Base-by-base conservation (phyloP, 2,113 vertebrate genomes). In the Xiphophorus maculatus region DNA sequence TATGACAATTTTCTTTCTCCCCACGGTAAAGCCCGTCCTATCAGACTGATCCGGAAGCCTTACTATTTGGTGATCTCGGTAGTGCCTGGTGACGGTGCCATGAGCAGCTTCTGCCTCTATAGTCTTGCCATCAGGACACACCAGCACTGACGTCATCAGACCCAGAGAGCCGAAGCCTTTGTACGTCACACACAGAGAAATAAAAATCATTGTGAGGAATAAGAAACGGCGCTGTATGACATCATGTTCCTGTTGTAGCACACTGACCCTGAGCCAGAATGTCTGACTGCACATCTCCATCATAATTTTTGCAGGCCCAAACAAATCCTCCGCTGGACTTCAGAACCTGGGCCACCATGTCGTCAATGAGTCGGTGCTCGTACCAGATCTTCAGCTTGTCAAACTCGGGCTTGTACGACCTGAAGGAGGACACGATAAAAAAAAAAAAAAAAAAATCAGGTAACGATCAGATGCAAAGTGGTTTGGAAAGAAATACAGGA, bases 291-390 rank as follows among this genome's bases (percentile, higher is more conserved):
- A 99, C 98, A 0, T 99, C 97, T 8, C 98, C 98, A 0, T 99
- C 97, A 0, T 98, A 98, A 90, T 99, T 99, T 95, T 99, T 99
- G 88, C 97, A 98, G 8, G 98, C 98, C 97, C 98, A 99, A 58
- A 98, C 96, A 1, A 99, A 99, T 74, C 96, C 97, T 0, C 98
- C 98, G 0, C 96, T 91, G 4, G 98, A 99, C 89, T 99, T 99
- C 72, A 99, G 92, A 73, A 97, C 95, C 91, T 99, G 98, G 22
- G 98, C 98, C n/a, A 99, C 98, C 98, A 99, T 99, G 94, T 99
- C 97, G 0, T 99, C 98, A 0, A 99, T 99, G 71, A 99, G 96
- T 29, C 98, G 95, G 89, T 99, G 98, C 88, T 99, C 97, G 0
- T 99, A 99, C 98, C 97, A 99, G 93, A 98, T 98, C 93, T 97